These are phyloP conservation scores for Pitangus sulphuratus DNA, from an alignment of 2,797 vertebrate species.

Conservation along the genomic window DNA sequence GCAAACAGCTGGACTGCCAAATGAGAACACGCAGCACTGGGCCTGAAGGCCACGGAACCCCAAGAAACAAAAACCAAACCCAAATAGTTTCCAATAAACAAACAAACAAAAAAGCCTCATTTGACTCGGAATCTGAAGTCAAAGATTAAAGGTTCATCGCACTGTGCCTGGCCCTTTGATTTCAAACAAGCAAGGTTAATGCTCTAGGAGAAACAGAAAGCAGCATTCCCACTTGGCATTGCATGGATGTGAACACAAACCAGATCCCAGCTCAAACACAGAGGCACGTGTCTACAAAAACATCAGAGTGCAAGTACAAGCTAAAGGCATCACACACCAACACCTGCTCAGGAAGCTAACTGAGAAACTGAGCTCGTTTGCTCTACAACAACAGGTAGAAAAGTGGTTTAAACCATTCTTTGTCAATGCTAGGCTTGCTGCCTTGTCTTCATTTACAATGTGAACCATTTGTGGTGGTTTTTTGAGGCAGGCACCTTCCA, in stretches of 20 bases:
- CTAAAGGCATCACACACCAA: neutral
- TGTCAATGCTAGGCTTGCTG: neutral
- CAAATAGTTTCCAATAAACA: neutral
- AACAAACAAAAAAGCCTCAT: neutral
- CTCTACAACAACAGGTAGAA: neutral
- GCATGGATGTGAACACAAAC: rapidly evolving
- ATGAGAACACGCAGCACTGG: rapidly evolving
- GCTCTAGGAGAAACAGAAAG: neutral
- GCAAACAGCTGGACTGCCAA: neutral
- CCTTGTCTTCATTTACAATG: neutral
- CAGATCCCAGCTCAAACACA: neutral
- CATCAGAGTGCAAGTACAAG: rapidly evolving
- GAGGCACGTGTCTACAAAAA: neutral
- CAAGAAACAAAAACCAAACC: neutral
- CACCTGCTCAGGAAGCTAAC: rapidly evolving
- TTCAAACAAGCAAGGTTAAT: neutral
- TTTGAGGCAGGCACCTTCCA: neutral
- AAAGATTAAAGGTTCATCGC: neutral
- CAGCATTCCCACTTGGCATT: neutral
- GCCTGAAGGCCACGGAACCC: neutral
- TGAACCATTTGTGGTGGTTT: rapidly evolving
- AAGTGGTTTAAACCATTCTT: neutral
- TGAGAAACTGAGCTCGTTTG: neutral
- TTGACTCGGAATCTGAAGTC: neutral
- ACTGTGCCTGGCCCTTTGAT: neutral